phyloP scores from a whole-genome alignment of 2,888 invertebrate species.

The Morpho deidamia region DNA sequence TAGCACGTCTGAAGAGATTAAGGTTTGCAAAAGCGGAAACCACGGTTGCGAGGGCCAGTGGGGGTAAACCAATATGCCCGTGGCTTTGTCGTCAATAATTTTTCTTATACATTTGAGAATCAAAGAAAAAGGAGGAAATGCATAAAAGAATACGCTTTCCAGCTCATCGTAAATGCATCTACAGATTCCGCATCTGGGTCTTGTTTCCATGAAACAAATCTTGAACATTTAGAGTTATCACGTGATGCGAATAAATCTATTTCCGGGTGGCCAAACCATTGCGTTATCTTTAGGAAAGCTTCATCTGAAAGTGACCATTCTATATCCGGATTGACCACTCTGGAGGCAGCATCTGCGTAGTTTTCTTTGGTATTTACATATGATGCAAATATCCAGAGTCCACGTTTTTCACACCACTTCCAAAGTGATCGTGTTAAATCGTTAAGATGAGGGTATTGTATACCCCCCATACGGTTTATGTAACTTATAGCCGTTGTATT shows the following conservation, averaged over 20 bases:
- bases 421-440: conserved; percentile 19
- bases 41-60: conserved; percentile 29
- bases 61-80: conserved; percentile 27
- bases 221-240: conserved; percentile 17
- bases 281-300: conserved; percentile 9
- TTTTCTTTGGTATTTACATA: conserved; percentile 37
- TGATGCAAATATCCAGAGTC: conserved; percentile 33
- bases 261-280: conserved; percentile 16
- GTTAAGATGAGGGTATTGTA: conserved; percentile 22
- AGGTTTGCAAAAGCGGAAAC: conserved; percentile 21
- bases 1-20: conserved; percentile 18
- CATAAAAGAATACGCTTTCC: conserved; percentile 20
- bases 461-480: conserved; percentile 20
- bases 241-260: conserved; percentile 22
- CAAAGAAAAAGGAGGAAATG: conserved; percentile 23
- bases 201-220: conserved; percentile 15
- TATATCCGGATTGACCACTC: conserved; percentile 23
- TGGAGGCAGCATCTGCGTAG: conserved; percentile 26
- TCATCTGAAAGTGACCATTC: conserved; percentile 25
- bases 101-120: conserved; percentile 16
- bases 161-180: conserved; percentile 19
- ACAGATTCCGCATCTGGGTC: conserved; percentile 19
- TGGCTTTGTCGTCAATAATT: conserved; percentile 24
- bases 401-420: conserved; percentile 28
- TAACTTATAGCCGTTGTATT: conserved; percentile 14